Base-by-base conservation (phyloP, 2,888 invertebrate species). In the Hydrotaea cyrtoneurina region DNA sequence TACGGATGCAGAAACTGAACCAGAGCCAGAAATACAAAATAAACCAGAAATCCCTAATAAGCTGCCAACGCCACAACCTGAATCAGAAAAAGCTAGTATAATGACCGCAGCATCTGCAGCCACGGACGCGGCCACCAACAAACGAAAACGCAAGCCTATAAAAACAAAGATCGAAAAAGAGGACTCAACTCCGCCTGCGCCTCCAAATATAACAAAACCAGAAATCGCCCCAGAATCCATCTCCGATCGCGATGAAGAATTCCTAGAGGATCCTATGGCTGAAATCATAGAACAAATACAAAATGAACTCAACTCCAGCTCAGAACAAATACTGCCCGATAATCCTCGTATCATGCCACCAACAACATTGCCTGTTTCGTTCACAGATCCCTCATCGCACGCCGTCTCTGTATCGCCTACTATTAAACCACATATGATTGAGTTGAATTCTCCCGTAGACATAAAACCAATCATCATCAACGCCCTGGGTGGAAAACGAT, bases 401-500 rank as follows among this genome's bases (percentile, higher is more conserved):
- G 59, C 15, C 26, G 3, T 10, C 11, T 31, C 31, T 31, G 1
- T 66, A 13, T 66, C 43, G 21, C 66, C 66, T 1, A 69, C 23
- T 15, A 23, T 23, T 11, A 55, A 77, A 8, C 36, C 17, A 39
- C 17, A 69, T 15, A 10, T 23, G 7, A 66, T 11, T 57, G 66
- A 66, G 31, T 31, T 59, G 4, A 64, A 71, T n/a, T 79, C 53
- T 0, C 85, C 80, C 79, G 85, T 15, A 86, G 87, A 78, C 87
- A 87, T 23, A 83, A 89, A 86, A 86, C 88, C 53, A 74, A 26
- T 85, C 84, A 26, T 85, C 85, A 69, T 84, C 82, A 31, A 86
- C 62, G 19, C 74, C 13, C 23, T 69, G 23, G 50, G 66, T 11
- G 66, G 73, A 71, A 66, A 78, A 50, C 82, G 73, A 39, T 90